A percentile compares a stretch with the other conserved stretches of the same genome.
Conservation (phyloP, 2,113 vertebrate genomes). For the Malurus cyaneus region DNA sequence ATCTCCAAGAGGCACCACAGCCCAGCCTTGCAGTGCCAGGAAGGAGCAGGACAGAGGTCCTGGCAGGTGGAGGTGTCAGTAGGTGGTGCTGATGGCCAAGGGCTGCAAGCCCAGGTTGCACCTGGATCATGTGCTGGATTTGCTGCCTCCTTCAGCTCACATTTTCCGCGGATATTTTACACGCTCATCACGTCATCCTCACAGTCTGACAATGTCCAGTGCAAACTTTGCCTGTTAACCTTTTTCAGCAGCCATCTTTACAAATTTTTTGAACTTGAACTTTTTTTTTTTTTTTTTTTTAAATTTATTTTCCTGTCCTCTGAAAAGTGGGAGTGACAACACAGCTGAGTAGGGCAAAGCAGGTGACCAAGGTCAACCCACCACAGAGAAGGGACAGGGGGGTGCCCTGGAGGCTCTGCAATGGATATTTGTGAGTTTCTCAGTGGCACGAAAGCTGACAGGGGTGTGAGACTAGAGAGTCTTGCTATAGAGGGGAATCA, state of each 20-base stretch:
- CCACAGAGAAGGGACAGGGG: background rate
- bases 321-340: background rate
- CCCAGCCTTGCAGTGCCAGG: too few relatives aligned
- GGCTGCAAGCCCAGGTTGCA: background rate
- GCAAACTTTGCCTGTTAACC: background rate
- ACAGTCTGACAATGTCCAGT: fast-evolving
- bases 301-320: too few relatives aligned
- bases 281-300: background rate
- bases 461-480: background rate
- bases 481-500: too few relatives aligned
- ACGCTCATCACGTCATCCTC: background rate
- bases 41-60: background rate
- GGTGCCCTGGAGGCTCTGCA: background rate
- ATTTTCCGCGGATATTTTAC: background rate
- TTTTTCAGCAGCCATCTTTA: background rate
- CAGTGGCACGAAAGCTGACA: background rate
- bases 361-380: background rate
- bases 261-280: fast-evolving
- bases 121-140: background rate
- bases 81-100: conserved; percentile 4
- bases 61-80: background rate
- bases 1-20: background rate
- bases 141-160: background rate
- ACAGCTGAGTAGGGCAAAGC: background rate
- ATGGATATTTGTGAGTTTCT: background rate